Evolutionary conservation across 2,797 vertebrate genomes (phyloP).

Genomic region (Gephyroberyx darwinii): DNA sequence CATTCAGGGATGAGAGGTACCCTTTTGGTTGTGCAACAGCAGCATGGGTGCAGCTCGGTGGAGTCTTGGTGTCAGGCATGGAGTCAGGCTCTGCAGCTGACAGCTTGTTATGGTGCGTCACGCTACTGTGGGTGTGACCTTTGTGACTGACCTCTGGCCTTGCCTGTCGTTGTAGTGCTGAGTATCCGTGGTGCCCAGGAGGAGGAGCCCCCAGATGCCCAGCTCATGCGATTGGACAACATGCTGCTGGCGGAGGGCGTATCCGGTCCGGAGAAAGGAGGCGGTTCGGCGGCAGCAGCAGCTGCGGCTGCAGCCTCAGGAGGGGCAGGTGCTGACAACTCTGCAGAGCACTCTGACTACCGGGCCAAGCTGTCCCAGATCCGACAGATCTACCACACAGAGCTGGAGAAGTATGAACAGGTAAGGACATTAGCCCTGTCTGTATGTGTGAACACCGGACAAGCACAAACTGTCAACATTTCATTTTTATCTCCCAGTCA

Average conservation of each 20-base stretch:
- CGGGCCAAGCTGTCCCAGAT: conserved; percentile 97
- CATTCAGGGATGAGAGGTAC: neutral
- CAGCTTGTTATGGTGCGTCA: conserved; percentile 62
- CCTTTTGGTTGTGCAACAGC: neutral
- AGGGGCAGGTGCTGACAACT: conserved; percentile 90
- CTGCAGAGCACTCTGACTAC: conserved; percentile 95
- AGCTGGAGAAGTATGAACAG: conserved; percentile 99
- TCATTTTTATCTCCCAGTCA: neutral
- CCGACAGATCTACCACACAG: conserved; percentile 98
- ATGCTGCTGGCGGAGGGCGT: conserved; percentile 97
- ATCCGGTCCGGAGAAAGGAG: conserved; percentile 94
- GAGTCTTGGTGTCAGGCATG: conserved; percentile 26
- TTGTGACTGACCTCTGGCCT: conserved; percentile 62
- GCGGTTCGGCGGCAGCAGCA: conserved; percentile 89
- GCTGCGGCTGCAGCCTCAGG: conserved; percentile 91
- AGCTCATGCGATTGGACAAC: conserved; percentile 98
- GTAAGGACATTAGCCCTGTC: conserved; percentile 71
- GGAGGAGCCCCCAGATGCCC: conserved; percentile 95
- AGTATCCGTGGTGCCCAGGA: conserved; percentile 98
- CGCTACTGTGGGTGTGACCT: conserved; percentile 56
- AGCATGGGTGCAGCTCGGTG: conserved; percentile 18
- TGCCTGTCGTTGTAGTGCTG: conserved; percentile 84
- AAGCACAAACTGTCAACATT: neutral
- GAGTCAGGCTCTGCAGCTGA: conserved; percentile 43
- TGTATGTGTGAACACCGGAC: neutral